Evolutionary conservation across 2,113 vertebrate genomes (phyloP), one percentile per base, ranked within the genome.

Genomic region (Macroglossus sobrinus): DNA sequence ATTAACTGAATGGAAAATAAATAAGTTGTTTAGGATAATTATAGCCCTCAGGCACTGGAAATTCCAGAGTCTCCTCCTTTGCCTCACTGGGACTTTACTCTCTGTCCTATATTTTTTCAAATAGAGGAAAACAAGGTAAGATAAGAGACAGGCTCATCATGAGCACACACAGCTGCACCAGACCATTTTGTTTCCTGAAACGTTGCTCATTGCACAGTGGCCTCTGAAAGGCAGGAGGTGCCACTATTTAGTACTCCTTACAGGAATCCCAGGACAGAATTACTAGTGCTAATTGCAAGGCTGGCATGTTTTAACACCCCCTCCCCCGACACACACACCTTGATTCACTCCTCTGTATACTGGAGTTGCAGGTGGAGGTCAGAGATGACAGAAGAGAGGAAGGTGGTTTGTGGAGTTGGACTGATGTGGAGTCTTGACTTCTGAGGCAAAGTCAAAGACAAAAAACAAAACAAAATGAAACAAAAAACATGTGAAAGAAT

Each of bases 101-200:
- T 82, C 55, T 84, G 22, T 80, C n/a, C 12, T 12, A 26, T 71
- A 45, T 64, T 45, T 69, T 71, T 55, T 64, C 89, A 82, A 53
- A 38, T 2, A 19, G 47, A 96, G 78, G 69, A 69, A 69, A 91
- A 84, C 12, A 57, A 88, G 47, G 59, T 80, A 61, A 19, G 59
- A 59, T 80, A 61, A 19, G 59, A 59, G 78, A 64, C 21, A 75
- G 85, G 71, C 24, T 94, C 59, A 18, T 53, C 19, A 7, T 84
- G 88, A 81, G 69, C 53, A 85, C 55, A 75, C 84, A 76, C 92
- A 95, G 94, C 87, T 90, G 61, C 75, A 85, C 84, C 28, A 78
- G 85, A 61, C 80, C 50, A 33, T 71, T 76, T 93, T 93, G 59
- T 72, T 92, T 90, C 84, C 24, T 45, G 80, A 50, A 57, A 53